Percentiles rank a stretch among this genome's conserved stretches.
Evolutionary conservation across 2,888 invertebrate species (phyloP).

Genomic region (Hypselothyrea guttata): DNA sequence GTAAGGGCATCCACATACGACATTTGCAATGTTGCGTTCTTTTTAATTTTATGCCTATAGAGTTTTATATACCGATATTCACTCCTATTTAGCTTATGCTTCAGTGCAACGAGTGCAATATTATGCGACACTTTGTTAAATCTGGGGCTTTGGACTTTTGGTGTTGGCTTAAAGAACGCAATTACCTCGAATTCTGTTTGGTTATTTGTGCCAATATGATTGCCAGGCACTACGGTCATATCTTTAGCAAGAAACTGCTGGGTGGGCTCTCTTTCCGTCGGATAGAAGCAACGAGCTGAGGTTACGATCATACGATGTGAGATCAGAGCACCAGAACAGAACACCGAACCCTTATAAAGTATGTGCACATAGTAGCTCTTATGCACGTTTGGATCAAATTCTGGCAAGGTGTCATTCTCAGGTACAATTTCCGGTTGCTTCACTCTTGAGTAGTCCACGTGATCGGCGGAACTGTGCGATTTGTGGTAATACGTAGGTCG

Average conservation of each 20-base stretch:
- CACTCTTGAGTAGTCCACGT: constrained; percentile 40
- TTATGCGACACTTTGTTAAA: constrained; percentile 12
- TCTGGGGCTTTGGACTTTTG: rapidly evolving
- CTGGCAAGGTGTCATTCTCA: background rate
- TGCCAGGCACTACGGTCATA: constrained; percentile 32
- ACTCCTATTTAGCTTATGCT: background rate
- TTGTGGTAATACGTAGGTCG: constrained; percentile 48
- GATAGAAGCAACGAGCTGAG: constrained; percentile 42
- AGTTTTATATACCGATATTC: constrained; percentile 19
- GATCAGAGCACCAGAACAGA: constrained; percentile 47
- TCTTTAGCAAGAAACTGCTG: constrained; percentile 28
- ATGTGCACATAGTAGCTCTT: constrained; percentile 42
- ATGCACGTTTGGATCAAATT: constrained; percentile 19
- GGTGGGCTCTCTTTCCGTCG: background rate
- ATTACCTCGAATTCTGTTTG: constrained; percentile 5
- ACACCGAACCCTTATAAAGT: constrained; percentile 32
- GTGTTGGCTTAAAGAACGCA: constrained; percentile 34
- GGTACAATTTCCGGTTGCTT: background rate
- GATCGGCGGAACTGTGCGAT: constrained; percentile 4
- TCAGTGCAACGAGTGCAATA: constrained; percentile 34
- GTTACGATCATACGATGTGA: constrained; percentile 49
- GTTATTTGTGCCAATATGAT: background rate
- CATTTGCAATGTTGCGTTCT: constrained; percentile 4
- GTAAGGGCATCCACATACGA: constrained; percentile 2
- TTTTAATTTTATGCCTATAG: background rate